phyloP scores from a whole-genome alignment of 2,113 vertebrate genomes.

The Sinocyclocheilus anshuiensis region DNA sequence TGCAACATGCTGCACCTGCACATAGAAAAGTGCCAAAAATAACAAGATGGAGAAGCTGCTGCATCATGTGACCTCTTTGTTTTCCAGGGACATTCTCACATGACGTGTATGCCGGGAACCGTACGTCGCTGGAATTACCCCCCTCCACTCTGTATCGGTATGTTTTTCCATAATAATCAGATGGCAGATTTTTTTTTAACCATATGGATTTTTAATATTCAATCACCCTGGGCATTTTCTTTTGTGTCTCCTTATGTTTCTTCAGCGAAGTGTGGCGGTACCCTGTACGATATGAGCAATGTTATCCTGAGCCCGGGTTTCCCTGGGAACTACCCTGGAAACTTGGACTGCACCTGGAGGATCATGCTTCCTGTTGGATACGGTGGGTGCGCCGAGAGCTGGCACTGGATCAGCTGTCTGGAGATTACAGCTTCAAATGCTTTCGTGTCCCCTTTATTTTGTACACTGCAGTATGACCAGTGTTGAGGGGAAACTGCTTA shows the following conservation, averaged over 20 bases:
- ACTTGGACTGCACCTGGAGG: conserved; percentile 95
- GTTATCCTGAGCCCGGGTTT: conserved; percentile 96
- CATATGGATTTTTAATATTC: neutral
- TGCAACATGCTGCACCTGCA: neutral
- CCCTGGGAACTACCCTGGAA: conserved; percentile 97
- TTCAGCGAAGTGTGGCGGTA: conserved; percentile 91
- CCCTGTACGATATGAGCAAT: conserved; percentile 81
- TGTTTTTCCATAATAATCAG: conserved; percentile 25
- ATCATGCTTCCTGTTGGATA: conserved; percentile 90
- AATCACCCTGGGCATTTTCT: neutral
- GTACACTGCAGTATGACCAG: neutral
- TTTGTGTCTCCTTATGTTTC: conserved; percentile 18
- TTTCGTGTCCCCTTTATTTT: neutral
- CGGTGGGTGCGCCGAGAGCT: conserved; percentile 76
- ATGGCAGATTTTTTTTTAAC: too few species aligned
- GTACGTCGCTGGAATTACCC: conserved; percentile 98
- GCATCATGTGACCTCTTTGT: neutral
- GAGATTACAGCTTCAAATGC: neutral
- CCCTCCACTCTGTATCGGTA: conserved; percentile 95
- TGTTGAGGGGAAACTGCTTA: neutral
- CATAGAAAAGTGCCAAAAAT: neutral
- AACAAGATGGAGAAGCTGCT: neutral
- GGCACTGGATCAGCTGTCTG: neutral
- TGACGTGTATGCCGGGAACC: conserved; percentile 98
- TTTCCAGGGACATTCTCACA: conserved; percentile 92